phyloP scores from a whole-genome alignment of 2,113 vertebrate species.

The Strix aluco region DNA sequence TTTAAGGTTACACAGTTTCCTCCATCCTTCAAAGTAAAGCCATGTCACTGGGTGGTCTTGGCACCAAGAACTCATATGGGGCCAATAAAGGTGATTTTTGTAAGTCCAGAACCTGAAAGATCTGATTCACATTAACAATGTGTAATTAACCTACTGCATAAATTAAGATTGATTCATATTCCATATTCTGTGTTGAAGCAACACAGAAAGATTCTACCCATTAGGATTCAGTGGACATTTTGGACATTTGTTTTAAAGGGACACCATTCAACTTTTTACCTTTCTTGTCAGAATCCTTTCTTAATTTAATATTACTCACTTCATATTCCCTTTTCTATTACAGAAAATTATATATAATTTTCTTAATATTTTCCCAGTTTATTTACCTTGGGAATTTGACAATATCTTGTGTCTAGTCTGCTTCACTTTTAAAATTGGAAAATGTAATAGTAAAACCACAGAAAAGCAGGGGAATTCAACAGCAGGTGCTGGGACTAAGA shows the following conservation, averaged over 20 bases:
- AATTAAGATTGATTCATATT: conserved; percentile 4
- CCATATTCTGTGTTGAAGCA: background rate
- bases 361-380: conserved; percentile 11
- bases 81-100: conserved; percentile 25
- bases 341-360: background rate
- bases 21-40: conserved; percentile 27
- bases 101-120: background rate
- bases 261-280: background rate
- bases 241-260: background rate
- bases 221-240: background rate
- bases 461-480: conserved; percentile 7
- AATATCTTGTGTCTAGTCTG: conserved; percentile 14
- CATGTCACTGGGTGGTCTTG: conserved; percentile 55
- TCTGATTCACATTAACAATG: conserved; percentile 22
- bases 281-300: background rate
- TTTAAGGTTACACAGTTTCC: conserved; percentile 36
- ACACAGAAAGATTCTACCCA: background rate
- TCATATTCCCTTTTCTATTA: background rate
- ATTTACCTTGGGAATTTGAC: conserved; percentile 33
- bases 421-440: background rate
- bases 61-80: background rate
- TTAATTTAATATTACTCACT: background rate
- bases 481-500: conserved; percentile 18
- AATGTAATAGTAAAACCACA: background rate
- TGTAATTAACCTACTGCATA: conserved; percentile 1